These are phyloP conservation scores for Plebejus argus DNA, from an alignment of 2,888 invertebrate species.

Conservation along the genomic window DNA sequence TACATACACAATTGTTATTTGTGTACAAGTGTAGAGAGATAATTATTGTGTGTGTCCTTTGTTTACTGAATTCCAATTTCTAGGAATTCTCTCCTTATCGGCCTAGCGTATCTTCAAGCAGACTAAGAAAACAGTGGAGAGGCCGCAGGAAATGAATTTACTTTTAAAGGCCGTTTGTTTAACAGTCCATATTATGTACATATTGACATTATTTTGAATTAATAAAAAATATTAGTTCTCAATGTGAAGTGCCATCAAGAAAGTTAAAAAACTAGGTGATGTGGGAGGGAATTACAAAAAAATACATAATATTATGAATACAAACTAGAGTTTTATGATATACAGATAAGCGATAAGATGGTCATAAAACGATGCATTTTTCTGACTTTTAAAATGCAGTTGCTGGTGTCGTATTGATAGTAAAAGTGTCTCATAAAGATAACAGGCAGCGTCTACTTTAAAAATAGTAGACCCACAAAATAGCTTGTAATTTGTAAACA, in stretches of 20 bases:
- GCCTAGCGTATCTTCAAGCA: conserved; percentile 54
- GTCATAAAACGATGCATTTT: conserved; percentile 6
- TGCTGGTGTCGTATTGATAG: conserved; percentile 1
- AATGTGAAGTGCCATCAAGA: neutral
- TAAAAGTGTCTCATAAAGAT: neutral
- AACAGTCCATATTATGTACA: no score
- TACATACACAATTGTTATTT: conserved; percentile 32
- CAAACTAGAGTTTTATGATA: neutral
- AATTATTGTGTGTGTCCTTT: conserved; percentile 36
- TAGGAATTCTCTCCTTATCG: conserved; percentile 60
- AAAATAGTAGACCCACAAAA: neutral
- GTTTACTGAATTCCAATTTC: conserved; percentile 52
- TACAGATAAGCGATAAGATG: conserved; percentile 9
- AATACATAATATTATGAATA: neutral
- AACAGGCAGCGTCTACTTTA: neutral
- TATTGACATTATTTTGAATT: neutral
- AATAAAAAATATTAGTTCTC: no score
- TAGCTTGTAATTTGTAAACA: neutral
- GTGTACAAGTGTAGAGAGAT: conserved; percentile 34
- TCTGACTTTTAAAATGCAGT: neutral
- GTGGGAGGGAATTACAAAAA: neutral
- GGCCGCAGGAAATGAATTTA: conserved; percentile 39
- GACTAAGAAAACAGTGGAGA: conserved; percentile 48
- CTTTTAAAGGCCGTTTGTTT: conserved; percentile 35
- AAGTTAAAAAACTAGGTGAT: neutral